Evolutionary conservation across 2,888 invertebrate genomes (phyloP).

Genomic region (Mythimna vitellina): DNA sequence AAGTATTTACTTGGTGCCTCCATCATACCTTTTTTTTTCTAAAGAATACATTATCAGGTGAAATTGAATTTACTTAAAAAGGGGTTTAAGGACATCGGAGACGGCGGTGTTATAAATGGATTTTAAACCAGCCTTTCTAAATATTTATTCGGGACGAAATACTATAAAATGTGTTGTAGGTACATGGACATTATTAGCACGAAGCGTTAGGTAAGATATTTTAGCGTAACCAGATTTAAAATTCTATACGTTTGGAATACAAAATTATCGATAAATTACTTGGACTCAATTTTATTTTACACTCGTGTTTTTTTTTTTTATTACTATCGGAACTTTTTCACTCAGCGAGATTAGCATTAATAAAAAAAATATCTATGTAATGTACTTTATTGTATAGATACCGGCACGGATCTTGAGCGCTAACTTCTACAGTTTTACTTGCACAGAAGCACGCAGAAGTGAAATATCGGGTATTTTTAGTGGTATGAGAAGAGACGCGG

Average conservation of each 20-base stretch:
- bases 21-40: conserved; percentile 5
- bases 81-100: conserved; percentile 1
- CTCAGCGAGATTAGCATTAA: too few species aligned
- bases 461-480: too few species aligned
- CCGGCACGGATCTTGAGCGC: too few species aligned
- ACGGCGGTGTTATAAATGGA: conserved; percentile 8
- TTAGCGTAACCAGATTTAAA: neutral
- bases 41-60: conserved; percentile 27
- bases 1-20: conserved; percentile 9
- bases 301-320: too few species aligned
- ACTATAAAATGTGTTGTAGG: neutral
- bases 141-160: conserved; percentile 25
- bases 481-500: too few species aligned
- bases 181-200: neutral
- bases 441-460: too few species aligned
- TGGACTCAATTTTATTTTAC: neutral
- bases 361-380: too few species aligned
- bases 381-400: too few species aligned
- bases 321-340: too few species aligned
- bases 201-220: neutral
- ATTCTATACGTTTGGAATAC: neutral
- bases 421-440: too few species aligned
- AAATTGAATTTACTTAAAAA: conserved; percentile 35
- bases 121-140: conserved; percentile 2
- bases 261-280: neutral